A percentile compares a stretch with the other conserved stretches of the same genome.
phyloP scores from a whole-genome alignment of 2,797 vertebrate species.

The Sus cebifrons region DNA sequence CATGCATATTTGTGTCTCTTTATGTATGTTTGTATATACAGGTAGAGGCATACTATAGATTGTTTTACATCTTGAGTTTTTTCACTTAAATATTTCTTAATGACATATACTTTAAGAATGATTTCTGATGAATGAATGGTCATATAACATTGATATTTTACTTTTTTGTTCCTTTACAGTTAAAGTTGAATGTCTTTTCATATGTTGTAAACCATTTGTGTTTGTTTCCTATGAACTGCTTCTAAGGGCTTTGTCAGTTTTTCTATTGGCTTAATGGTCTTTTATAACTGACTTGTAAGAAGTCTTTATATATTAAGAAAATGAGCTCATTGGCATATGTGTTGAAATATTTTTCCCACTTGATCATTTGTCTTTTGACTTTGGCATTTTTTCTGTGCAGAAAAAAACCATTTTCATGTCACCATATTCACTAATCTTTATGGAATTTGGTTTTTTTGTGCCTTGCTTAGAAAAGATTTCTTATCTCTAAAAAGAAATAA shows the following conservation, averaged over 20 bases:
- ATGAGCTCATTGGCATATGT: slow-evolving; percentile 71
- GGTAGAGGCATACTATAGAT: background rate
- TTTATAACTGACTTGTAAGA: slow-evolving; percentile 75
- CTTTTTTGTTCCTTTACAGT: slow-evolving; percentile 25
- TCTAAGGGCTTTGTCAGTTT: slow-evolving; percentile 38
- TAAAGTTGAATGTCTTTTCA: background rate
- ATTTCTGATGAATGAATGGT: background rate
- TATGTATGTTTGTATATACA: no score
- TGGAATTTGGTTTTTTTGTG: slow-evolving; percentile 64
- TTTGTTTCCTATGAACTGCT: slow-evolving; percentile 27
- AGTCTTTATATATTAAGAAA: slow-evolving; percentile 71
- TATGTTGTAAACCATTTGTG: slow-evolving; percentile 36
- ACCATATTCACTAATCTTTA: slow-evolving; percentile 62
- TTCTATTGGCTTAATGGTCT: slow-evolving; percentile 58
- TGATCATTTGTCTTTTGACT: slow-evolving; percentile 71
- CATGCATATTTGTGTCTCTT: background rate
- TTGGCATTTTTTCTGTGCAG: slow-evolving; percentile 21
- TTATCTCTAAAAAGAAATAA: background rate
- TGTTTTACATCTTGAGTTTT: slow-evolving; percentile 1
- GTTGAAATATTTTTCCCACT: slow-evolving; percentile 70
- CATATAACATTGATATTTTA: background rate
- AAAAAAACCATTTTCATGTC: slow-evolving; percentile 29
- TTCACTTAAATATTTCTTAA: slow-evolving; percentile 1
- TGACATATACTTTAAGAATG: slow-evolving; percentile 11
- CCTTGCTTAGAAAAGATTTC: slow-evolving; percentile 51